Evolutionary conservation across 1,140 invertebrate species (phyloP), one percentile per base, ranked within the genome.

Genomic region (Leptopilina clavipes): DNA sequence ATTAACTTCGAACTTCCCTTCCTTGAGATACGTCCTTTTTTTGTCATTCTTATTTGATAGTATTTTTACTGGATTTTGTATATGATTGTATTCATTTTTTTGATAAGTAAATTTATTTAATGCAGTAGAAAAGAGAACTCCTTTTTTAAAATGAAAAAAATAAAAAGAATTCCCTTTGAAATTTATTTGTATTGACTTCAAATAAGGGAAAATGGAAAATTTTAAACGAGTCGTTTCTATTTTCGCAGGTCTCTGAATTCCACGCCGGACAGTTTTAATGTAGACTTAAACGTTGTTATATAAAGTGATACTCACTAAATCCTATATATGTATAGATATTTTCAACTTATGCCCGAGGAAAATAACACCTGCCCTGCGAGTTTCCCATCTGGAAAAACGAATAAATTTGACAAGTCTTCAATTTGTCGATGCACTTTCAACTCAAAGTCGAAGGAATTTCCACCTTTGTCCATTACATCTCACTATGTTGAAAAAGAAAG

Each of bases 161-260:
- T 19, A 10, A 22, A 56, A 5, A 19, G 17, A 19, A 19, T 17
- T 1, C 2, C 5, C 5, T 56, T 56, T 5, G 6, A 56, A 56
- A 56, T 18, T 56, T 3, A 56, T 1, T 10, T n/a, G 18, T n/a
- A 14, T 48, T 48, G n/a, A n/a, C n/a, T n/a, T n/a, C n/a, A n/a
- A n/a, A n/a, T 48, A 12, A 48, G 11, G 11, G 1, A 14, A 48
- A 52, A 3, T 52, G 1, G n/a, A 65, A 12, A 65, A 37, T 65
- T 59, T 3, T 65, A n/a, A 59, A 59, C 14, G 17, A 44, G 3
- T 65, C 5, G 6, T 75, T 82, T 83, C 72, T 84, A 56, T 87
- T 79, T 84, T 90, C 83, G 10, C 89, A 90, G 89, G 78, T 90
- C 89, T 31, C 78, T 84, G 73, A 89, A 90, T 76, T 89, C 89